phyloP scores from a whole-genome alignment of 2,797 vertebrate genomes.

The Gouania willdenowi region DNA sequence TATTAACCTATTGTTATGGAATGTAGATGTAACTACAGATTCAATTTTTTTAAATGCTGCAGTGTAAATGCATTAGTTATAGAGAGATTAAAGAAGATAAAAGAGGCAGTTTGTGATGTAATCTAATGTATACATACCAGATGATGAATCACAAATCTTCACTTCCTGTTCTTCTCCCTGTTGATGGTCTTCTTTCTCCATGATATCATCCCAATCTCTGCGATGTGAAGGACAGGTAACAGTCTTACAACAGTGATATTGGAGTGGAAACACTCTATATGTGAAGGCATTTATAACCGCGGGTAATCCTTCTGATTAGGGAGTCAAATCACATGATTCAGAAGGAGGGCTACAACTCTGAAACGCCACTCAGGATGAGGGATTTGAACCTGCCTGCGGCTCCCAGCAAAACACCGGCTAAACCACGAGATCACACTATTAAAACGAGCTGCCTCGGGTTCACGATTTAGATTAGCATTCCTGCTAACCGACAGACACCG shows the following conservation, averaged over 20 bases:
- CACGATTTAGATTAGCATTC: not conserved
- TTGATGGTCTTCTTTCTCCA: constrained; percentile 65
- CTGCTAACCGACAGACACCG: not conserved
- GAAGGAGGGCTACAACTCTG: constrained; percentile 14
- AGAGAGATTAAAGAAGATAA: too few relatives aligned
- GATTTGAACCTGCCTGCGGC: constrained; percentile 17
- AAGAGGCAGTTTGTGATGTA: too few relatives aligned
- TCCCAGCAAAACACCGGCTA: not conserved
- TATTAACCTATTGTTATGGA: too few relatives aligned
- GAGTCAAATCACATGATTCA: constrained; percentile 55
- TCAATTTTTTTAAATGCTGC: too few relatives aligned
- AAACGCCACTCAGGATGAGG: constrained; percentile 13
- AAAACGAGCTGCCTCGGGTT: not conserved
- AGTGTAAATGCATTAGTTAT: too few relatives aligned
- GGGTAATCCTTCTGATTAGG: too few relatives aligned
- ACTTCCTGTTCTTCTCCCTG: constrained; percentile 54
- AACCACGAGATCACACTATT: not conserved
- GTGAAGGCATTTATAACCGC: too few relatives aligned
- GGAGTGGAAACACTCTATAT: too few relatives aligned
- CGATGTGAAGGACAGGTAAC: too few relatives aligned
- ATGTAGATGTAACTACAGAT: too few relatives aligned
- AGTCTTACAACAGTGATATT: constrained; percentile 34
- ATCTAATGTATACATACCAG: too few relatives aligned
- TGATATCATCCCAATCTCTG: constrained; percentile 73
- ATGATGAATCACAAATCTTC: constrained; percentile 49